A percentile compares a stretch with the other conserved stretches of the same genome.
Evolutionary conservation across 2,113 vertebrate genomes (phyloP).

Genomic region (Oceanites oceanicus): DNA sequence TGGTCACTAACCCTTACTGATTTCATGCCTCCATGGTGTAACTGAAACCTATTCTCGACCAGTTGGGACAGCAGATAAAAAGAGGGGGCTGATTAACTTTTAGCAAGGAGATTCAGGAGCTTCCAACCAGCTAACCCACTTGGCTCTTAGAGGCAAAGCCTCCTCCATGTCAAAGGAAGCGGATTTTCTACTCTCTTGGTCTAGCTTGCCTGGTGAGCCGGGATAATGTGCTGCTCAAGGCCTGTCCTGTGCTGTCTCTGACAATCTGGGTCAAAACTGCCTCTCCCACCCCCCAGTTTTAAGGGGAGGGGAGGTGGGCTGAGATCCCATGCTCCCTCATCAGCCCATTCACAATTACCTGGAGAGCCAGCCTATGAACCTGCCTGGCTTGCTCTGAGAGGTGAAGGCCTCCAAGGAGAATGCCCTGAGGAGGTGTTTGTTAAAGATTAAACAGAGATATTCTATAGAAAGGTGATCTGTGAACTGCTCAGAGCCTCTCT

Average conservation of each 20-base stretch:
- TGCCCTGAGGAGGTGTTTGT: background rate
- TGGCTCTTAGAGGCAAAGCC: background rate
- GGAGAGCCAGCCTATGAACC: background rate
- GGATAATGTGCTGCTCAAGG: background rate
- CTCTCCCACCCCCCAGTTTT: too few species aligned
- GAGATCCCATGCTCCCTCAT: background rate
- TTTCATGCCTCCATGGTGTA: background rate
- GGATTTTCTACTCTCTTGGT: background rate
- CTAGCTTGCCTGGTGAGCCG: rapidly evolving
- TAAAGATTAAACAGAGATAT: background rate
- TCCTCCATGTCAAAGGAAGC: background rate
- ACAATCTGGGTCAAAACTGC: background rate
- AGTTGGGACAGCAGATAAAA: background rate
- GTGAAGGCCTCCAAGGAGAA: background rate
- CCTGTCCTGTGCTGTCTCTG: background rate
- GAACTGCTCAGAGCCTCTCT: background rate
- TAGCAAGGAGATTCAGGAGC: background rate
- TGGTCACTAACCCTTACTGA: background rate
- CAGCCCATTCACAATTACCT: background rate
- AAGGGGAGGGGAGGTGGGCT: background rate
- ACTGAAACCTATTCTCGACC: background rate
- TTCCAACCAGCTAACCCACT: background rate
- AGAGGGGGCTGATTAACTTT: background rate
- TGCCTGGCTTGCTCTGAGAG: background rate
- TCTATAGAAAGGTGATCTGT: background rate